Evolutionary conservation across 2,888 invertebrate species (phyloP).

Genomic region (Myopa tessellatipennis): DNA sequence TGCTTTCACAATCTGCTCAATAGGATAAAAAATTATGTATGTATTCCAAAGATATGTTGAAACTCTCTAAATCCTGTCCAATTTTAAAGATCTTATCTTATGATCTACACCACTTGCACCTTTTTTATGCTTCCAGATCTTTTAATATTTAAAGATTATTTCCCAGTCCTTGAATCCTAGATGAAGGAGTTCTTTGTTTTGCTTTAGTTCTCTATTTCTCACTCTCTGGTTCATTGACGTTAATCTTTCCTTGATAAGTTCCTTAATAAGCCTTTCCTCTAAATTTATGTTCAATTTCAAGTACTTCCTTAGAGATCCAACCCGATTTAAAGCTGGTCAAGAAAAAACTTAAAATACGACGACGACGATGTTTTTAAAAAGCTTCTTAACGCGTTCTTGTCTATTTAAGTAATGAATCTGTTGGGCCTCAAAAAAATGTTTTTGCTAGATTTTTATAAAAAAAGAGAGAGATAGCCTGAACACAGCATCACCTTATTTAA

Average conservation of each 20-base stretch:
- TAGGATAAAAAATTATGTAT: too few species aligned
- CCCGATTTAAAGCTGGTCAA: neutral
- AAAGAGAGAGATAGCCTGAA: neutral
- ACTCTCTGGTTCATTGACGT: too few species aligned
- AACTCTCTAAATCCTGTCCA: neutral
- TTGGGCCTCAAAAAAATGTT: slow-evolving; percentile 17
- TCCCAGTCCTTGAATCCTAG: too few species aligned
- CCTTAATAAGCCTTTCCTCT: neutral
- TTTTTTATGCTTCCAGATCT: neutral
- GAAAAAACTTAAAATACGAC: neutral
- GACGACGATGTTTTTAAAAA: neutral
- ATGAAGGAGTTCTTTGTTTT: too few species aligned
- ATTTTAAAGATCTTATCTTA: neutral
- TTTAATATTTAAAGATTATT: neutral
- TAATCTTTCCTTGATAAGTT: too few species aligned
- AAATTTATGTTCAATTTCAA: neutral
- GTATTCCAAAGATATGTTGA: too few species aligned
- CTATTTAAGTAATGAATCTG: slow-evolving; percentile 32
- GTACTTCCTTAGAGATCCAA: neutral
- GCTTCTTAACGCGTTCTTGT: slow-evolving; percentile 30
- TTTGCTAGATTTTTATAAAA: neutral
- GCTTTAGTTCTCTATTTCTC: too few species aligned
- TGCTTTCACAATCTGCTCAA: too few species aligned
- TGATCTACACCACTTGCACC: neutral
- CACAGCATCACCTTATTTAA: neutral